Evolutionary conservation across 2,797 vertebrate genomes (phyloP), one percentile per base, ranked within the genome.

Genomic region (Todus mexicanus): DNA sequence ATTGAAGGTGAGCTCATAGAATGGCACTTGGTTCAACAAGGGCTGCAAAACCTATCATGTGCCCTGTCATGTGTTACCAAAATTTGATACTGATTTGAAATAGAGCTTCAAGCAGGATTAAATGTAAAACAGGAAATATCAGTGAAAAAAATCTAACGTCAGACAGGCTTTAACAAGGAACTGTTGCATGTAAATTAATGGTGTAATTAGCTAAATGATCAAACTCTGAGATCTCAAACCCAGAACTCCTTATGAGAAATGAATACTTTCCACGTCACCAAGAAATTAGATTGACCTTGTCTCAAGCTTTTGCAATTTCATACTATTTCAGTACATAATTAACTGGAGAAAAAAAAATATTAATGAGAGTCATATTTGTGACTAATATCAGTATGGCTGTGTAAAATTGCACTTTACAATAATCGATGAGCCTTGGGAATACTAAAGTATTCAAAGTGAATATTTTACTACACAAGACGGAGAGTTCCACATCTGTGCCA

Each of bases 241-340:
- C 73, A 42, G 64, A 51, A 80, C n/a, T 75, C 31, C 51, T 77
- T 83, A 50, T 87, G 61, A 84, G 56, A 91, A 95, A 82, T 71
- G 0, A 54, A 51, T 92, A 48, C 74, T 93, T 94, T 89, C 74
- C 87, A 76, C 40, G 80, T 53, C 61, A 76, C 87, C 87, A 92
- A 90, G 69, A 87, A 96, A 95, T 56, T 65, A 91, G 77, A 93
- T 23, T 75, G 90, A 94, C 92, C 83, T 94, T 73, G 78, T 96
- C 90, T 87, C 57, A 66, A 77, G 63, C 38, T 84, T 91, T 66
- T 79, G 68, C 68, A 82, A 66, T 89, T 92, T 95, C 82, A 76
- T 23, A 43, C 42, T 56, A 59, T 81, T 73, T 94, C 83, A 92
- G 60, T 68, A 61, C 48, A 43, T 70, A 71, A 94, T 94, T 95